Base-by-base conservation (phyloP, 1,140 invertebrate genomes). In the Eulimnadia texana region DNA sequence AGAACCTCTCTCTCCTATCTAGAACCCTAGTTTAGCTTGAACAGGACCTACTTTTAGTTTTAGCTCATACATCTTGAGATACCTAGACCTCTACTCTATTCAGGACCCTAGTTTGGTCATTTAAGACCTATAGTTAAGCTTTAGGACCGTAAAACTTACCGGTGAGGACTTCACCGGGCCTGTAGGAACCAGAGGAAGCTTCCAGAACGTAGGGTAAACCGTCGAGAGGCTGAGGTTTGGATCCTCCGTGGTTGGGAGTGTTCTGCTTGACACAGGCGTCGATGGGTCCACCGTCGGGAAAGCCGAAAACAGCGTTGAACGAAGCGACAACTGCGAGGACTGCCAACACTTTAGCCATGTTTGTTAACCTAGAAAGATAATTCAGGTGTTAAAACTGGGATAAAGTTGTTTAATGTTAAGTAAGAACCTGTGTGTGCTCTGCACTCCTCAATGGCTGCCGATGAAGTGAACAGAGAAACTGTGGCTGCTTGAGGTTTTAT, bases 221-320 rank as follows among this genome's bases (percentile, higher is more conserved):
- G 1, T 78, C 70, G 1, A 76, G 66, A 0, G 82, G 74, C 66
- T 85, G 83, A 1, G 83, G 73, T 22, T 78, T 72, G 13, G 82
- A 79, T 64, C 82, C 77, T 27, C 84, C 83, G 65, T 88, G 85
- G 70, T 86, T 82, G 0, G 84, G 85, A 66, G 83, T 81, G 73
- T 86, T 86, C 0, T 80, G 77, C 67, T 85, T 85, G 0, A 86
- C 84, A 68, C 85, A 88, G 22, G 82, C 80, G 69, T 87, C 85
- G 10, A 86, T 79, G 0, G 85, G 85, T 3, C 82, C 84, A 10
- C 85, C 85, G 66, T 86, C 84, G 0, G 84, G 85, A 67, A 88
- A 86, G 28, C 69, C 76, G 11, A 54, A 25, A 13, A 65, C 70
- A 28, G 64, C 52, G 10, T 64, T 50, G 16, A 55, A 6, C 6